Base-by-base conservation (phyloP, 2,888 invertebrate genomes). In the Drosophila demipolita region DNA sequence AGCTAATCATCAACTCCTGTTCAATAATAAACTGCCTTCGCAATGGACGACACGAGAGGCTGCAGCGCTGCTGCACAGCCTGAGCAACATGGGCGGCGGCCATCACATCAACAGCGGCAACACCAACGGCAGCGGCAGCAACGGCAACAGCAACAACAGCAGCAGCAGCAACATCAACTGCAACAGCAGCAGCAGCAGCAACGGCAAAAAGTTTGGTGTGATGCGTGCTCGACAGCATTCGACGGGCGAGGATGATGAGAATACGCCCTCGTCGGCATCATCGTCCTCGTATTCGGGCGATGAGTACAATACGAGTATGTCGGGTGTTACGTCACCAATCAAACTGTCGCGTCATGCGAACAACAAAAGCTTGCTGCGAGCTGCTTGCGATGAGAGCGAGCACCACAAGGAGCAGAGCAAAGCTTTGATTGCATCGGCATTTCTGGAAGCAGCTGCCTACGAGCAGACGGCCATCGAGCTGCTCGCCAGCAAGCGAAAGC, bases 1-100 rank as follows among this genome's bases (percentile, higher is more conserved):
- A 91, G 91, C 92, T 57, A 92, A 92, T 90, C 91, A 91, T 92
- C 92, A 92, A 92, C 92, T 91, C 91, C 82, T 91, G 91, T 91
- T 92, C 74, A 92, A 92, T 91, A 92, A 92, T 92, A 92, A 92
- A 92, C 92, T 92, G 91, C 92, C 92, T 89, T 90, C 91, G 82
- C 91, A 92, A 90, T 92, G 91, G 92, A 91, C 92, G 90, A 91
- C 91, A 83, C 91, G 91, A 85, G 92, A 92, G 86, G 92, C 92
- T 87, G 92, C 92, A 84, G 87, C 89, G 65, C 83, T 92, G 71
- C 79, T 92, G 66, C 91, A 91, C 75, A 91, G 91, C 78, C 84
- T 92, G 67, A 92, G 92, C 81, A 91, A 78, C 78, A 90, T 90
- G 88, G 81, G 86, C 73, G 68, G 66, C 63, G 63, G 60, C 55